phyloP scores from a whole-genome alignment of 2,888 invertebrate genomes.

The Drosophila infuscata region DNA sequence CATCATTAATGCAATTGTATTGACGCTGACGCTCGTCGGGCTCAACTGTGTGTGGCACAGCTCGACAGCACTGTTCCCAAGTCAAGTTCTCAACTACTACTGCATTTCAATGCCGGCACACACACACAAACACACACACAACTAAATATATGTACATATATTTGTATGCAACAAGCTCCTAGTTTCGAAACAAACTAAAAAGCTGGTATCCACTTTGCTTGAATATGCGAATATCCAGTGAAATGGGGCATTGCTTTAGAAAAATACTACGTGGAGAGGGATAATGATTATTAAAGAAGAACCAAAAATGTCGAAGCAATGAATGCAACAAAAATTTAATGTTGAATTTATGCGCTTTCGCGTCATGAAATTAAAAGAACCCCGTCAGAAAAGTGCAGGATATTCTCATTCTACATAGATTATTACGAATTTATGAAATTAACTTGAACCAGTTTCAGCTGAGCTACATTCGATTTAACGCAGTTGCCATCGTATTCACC shows the following conservation, averaged over 20 bases:
- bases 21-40: slow-evolving; percentile 34
- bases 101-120: slow-evolving; percentile 45
- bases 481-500: slow-evolving; percentile 21
- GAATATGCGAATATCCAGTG: background rate
- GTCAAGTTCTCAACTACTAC: slow-evolving; percentile 49
- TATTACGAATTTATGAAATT: slow-evolving; percentile 22
- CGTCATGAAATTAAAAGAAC: background rate
- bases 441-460: slow-evolving; percentile 20
- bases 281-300: background rate
- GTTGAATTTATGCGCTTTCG: background rate
- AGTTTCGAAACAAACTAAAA: slow-evolving; percentile 15
- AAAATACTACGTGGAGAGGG: background rate
- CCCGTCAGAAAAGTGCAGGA: background rate
- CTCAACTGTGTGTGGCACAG: slow-evolving; percentile 43
- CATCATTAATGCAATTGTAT: slow-evolving; percentile 74
- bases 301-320: background rate
- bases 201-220: background rate
- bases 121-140: slow-evolving; percentile 10
- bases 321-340: background rate
- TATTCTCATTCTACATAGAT: slow-evolving; percentile 27
- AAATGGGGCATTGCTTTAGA: background rate
- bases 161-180: slow-evolving; percentile 9
- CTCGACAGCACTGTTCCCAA: slow-evolving; percentile 32
- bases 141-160: background rate
- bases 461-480: slow-evolving; percentile 53